phyloP scores from a whole-genome alignment of 2,113 vertebrate species.

The Rhipidura dahli region DNA sequence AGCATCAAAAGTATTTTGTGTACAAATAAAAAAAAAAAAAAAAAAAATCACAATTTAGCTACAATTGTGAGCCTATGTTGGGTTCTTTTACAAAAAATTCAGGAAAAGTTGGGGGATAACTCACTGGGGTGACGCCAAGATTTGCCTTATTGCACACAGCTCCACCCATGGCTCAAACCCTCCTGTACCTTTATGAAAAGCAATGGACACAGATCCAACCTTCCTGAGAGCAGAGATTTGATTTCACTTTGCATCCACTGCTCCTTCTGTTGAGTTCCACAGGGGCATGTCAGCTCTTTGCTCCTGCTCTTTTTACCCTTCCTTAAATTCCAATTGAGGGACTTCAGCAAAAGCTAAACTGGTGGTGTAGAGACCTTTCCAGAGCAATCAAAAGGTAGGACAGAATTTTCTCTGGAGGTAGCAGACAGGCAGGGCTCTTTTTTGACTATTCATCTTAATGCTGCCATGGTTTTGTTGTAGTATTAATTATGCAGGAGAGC shows the following conservation, averaged over 20 bases:
- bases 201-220: accelerated
- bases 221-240: neutral
- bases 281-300: neutral
- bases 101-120: neutral
- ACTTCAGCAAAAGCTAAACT: neutral
- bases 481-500: conserved; percentile 4
- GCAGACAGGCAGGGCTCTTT: neutral
- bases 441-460: conserved; percentile 29
- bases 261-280: neutral
- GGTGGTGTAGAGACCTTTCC: neutral
- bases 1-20: neutral
- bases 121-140: accelerated
- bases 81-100: neutral
- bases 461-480: neutral
- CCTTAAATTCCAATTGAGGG: neutral
- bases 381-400: neutral
- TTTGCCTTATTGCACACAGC: accelerated
- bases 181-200: neutral
- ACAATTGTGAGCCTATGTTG: neutral
- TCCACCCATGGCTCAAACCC: neutral
- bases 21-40: neutral
- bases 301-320: neutral
- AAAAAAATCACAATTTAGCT: neutral
- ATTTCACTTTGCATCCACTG: neutral
- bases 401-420: neutral